Conservation (phyloP, 2,888 invertebrate species). For the Sialis fuliginosa region DNA sequence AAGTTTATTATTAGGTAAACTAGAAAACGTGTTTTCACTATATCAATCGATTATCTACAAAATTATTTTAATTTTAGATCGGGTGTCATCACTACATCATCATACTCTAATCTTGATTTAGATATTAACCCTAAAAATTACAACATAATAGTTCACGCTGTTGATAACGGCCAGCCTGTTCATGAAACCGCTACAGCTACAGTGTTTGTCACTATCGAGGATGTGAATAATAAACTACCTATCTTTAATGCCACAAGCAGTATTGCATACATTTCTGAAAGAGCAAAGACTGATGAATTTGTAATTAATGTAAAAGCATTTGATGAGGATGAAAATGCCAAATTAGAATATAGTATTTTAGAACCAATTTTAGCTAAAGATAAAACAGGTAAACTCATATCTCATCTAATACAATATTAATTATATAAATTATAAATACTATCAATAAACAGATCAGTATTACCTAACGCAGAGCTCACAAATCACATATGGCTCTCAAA, state of each 20-base stretch:
- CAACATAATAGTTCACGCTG: conserved; percentile 53
- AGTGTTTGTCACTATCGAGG: conserved; percentile 50
- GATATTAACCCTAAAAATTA: conserved; percentile 49
- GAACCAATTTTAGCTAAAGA: conserved; percentile 53
- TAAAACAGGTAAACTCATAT: conserved; percentile 38
- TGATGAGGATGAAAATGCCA: conserved; percentile 52
- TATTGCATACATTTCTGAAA: conserved; percentile 53
- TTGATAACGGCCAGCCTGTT: conserved; percentile 55
- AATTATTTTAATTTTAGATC: conserved; percentile 26
- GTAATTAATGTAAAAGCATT: conserved; percentile 46
- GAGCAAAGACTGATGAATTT: conserved; percentile 38
- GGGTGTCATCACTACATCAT: conserved; percentile 51
- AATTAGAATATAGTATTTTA: conserved; percentile 47
- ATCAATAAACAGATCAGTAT: no score
- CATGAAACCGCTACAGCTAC: conserved; percentile 64
- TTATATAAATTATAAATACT: no score
- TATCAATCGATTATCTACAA: neutral
- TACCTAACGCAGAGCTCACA: no score
- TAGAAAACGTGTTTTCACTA: neutral
- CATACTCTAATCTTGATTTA: conserved; percentile 52
- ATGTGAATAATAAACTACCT: conserved; percentile 71
- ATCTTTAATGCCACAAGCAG: conserved; percentile 45
- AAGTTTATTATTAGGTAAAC: conserved; percentile 14
- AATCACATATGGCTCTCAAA: no score
- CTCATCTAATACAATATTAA: no score